Evolutionary conservation across 2,113 vertebrate species (phyloP), one percentile per base, ranked within the genome.

Genomic region (Coptodon rendalli): DNA sequence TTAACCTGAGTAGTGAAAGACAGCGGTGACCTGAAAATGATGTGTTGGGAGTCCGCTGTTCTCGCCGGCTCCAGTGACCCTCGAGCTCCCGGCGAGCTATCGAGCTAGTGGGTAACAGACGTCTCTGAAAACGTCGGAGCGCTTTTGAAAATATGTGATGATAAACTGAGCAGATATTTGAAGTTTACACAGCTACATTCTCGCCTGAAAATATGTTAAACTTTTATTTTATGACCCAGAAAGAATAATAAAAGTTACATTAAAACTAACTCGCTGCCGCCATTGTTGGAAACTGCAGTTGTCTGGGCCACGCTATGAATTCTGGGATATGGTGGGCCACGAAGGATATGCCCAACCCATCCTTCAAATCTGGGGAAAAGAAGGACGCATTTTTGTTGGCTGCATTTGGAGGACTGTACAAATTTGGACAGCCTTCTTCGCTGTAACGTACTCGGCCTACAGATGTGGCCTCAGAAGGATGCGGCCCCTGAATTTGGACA

Each of bases 131-230:
- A 53, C 0, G 2, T 53, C 1, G 9, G 9, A 1, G 48, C 17
- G 0, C 50, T n/a, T 53, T 53, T 53, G 52, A 0, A 53, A 53
- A 4, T 53, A 53, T 53, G 52, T 0, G 9, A 0, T 22, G 1
- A 54, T 54, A 54, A 22, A 54, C n/a, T 0, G 2, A 54, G 52
- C n/a, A 54, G 52, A 6, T 22, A 11, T 54, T 54, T 54, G 9
- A 54, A 0, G 52, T 11, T 54, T 0, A 22, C 52, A 0, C 52
- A 4, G 52, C 52, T 54, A 22, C 52, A 2, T 54, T 1, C 1
- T 0, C 0, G 5, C n/a, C 52, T 54, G 9, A 54, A 54, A 4
- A 54, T 22, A 54, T 11, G 0, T 22, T 22, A 22, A 54, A 54
- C 0, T n/a, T 54, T 6, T 54, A 54, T 54, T 54, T 54, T 54